Conservation (phyloP, 2,113 vertebrate genomes). For the Thunnus maccoyii region DNA sequence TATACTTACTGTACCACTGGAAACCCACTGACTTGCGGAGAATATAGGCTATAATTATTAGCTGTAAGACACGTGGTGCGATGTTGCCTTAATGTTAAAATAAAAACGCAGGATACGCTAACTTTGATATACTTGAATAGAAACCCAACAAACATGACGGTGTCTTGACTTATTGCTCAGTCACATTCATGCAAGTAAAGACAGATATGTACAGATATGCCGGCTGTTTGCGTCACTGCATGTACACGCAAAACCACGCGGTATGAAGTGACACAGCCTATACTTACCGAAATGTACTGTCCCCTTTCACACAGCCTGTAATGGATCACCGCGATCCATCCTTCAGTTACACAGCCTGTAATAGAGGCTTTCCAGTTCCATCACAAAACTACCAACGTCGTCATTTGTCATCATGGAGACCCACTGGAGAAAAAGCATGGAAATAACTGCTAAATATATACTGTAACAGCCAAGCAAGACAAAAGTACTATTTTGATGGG, state of each 20-base stretch:
- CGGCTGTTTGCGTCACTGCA: neutral
- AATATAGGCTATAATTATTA: no score
- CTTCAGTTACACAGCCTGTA: conserved; percentile 2
- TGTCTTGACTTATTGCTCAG: no score
- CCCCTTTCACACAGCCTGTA: neutral
- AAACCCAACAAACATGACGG: no score
- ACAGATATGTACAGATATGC: neutral
- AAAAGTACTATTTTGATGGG: neutral
- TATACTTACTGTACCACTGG: neutral
- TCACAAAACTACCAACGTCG: neutral
- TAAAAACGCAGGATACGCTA: no score
- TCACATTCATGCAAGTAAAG: neutral
- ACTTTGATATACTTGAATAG: no score
- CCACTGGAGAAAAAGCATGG: neutral
- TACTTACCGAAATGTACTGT: neutral
- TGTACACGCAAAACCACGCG: neutral
- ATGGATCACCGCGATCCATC: neutral
- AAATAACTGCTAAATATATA: conserved; percentile 6
- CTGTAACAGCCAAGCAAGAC: neutral
- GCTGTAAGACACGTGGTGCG: no score
- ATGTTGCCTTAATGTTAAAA: no score
- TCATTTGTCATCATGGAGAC: neutral
- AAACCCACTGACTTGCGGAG: neutral
- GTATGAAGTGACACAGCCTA: neutral
- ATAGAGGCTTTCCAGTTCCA: conserved; percentile 24